These are phyloP conservation scores for Temnothorax rugatulus DNA, from an alignment of 2,888 invertebrate species.

Conservation along the genomic window DNA sequence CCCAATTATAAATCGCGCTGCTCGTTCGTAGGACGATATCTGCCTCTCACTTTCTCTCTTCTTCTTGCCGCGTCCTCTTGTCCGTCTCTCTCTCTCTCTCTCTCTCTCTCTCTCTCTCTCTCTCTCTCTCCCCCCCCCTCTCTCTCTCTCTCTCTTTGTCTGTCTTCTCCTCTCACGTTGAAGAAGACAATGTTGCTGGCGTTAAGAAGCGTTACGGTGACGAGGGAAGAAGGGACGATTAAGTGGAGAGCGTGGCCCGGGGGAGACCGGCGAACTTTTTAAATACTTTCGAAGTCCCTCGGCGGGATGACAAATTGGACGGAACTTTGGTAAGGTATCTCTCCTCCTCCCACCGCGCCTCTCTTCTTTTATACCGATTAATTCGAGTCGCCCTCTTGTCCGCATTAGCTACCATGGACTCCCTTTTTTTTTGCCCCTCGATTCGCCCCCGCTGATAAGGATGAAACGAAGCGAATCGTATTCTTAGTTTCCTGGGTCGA, in stretches of 20 bases:
- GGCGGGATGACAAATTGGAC: constrained; percentile 85
- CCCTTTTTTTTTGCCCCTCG: constrained; percentile 25
- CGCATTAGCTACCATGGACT: constrained; percentile 50
- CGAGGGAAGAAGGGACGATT: constrained; percentile 70
- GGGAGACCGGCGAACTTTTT: constrained; percentile 83
- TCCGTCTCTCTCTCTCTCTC: not conserved
- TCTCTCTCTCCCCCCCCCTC: not conserved
- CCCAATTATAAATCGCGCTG: constrained; percentile 64
- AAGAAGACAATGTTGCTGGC: constrained; percentile 58
- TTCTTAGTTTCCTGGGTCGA: constrained; percentile 22
- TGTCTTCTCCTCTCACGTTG: constrained; percentile 9
- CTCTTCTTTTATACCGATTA: constrained; percentile 69
- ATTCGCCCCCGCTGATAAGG: constrained; percentile 28
- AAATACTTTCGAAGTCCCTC: constrained; percentile 85
- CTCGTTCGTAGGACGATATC: constrained; percentile 43
- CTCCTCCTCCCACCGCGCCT: constrained; percentile 9
- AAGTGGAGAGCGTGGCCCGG: constrained; percentile 78
- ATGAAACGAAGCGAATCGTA: constrained; percentile 29
- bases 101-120: not conserved
- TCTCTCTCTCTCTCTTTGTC: not conserved
- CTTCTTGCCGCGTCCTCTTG: constrained; percentile 26
- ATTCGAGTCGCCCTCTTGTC: constrained; percentile 64
- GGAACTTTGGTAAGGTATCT: constrained; percentile 72
- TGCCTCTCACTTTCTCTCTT: constrained; percentile 5
- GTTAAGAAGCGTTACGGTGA: constrained; percentile 67